Evolutionary conservation across 1,140 invertebrate species (phyloP).

Genomic region (Drosophila simulans): DNA sequence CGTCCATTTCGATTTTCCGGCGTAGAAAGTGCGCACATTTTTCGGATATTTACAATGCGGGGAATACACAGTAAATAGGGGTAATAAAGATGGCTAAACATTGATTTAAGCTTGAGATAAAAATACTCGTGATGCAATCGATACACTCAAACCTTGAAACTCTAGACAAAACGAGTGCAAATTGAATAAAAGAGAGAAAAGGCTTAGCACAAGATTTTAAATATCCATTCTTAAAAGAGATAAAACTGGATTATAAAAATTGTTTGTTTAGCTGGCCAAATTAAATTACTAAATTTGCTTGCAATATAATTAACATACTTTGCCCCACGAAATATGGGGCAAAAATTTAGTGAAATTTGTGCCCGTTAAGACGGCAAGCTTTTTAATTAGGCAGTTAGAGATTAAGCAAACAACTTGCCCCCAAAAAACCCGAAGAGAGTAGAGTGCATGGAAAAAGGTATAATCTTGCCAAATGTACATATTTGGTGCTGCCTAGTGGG

Average conservation of each 20-base stretch:
- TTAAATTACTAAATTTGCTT: conserved; percentile 1
- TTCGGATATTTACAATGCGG: conserved; percentile 16
- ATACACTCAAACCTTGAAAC: conserved; percentile 15
- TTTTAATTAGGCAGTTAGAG: conserved; percentile 35
- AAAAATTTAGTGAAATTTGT: conserved; percentile 10
- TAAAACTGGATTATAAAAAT: neutral
- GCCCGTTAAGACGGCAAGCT: conserved; percentile 14
- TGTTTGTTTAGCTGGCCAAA: neutral
- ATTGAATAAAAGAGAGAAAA: neutral
- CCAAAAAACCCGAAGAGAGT: conserved; percentile 4
- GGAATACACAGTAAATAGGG: conserved; percentile 1
- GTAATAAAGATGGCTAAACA: conserved; percentile 13
- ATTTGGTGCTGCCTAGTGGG: conserved; percentile 9
- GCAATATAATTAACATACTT: neutral
- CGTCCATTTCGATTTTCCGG: conserved; percentile 28
- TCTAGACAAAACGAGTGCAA: conserved; percentile 5
- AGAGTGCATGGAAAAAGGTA: conserved; percentile 3
- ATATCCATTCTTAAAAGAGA: neutral
- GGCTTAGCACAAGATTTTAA: neutral
- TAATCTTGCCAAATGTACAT: conserved; percentile 15
- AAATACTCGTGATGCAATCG: conserved; percentile 6
- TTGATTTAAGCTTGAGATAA: conserved; percentile 16
- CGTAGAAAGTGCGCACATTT: conserved; percentile 27
- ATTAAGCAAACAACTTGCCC: conserved; percentile 21
- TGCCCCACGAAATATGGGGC: conserved; percentile 18